phyloP scores from a whole-genome alignment of 2,113 vertebrate species.

The Acanthochromis polyacanthus region DNA sequence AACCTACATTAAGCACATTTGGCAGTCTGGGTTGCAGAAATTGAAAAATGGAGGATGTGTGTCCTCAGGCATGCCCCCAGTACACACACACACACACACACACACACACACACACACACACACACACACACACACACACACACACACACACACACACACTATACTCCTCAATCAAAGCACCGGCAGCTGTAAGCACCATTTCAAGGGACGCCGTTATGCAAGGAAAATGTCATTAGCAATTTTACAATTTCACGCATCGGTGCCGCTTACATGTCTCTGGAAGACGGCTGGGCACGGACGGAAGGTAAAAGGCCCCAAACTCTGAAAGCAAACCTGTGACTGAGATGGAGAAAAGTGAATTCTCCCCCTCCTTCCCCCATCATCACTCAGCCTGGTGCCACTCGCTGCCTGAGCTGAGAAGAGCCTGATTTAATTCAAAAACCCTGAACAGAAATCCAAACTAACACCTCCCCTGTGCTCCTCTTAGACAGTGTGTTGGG shows the following conservation, averaged over 20 bases:
- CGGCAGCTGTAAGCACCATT: constrained; percentile 63
- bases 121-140: constrained; percentile 4
- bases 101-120: too few species aligned
- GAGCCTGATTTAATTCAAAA: neutral
- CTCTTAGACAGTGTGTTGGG: neutral
- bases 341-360: constrained; percentile 34
- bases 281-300: constrained; percentile 39
- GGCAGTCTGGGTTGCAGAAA: constrained; percentile 54
- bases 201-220: constrained; percentile 71
- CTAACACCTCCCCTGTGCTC: neutral
- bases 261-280: constrained; percentile 54
- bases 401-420: neutral
- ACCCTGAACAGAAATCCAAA: neutral
- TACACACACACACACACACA: too few species aligned
- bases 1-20: constrained; percentile 57
- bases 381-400: constrained; percentile 25
- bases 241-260: constrained; percentile 79
- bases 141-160: constrained; percentile 22
- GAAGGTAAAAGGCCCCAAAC: constrained; percentile 48
- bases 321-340: constrained; percentile 29
- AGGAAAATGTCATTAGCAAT: constrained; percentile 75
- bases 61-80: constrained; percentile 43
- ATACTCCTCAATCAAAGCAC: constrained; percentile 65
- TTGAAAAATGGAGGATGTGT: constrained; percentile 60
- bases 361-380: neutral